These are phyloP conservation scores for Eleginops maclovinus DNA, from an alignment of 2,113 vertebrate genomes.

Conservation along the genomic window DNA sequence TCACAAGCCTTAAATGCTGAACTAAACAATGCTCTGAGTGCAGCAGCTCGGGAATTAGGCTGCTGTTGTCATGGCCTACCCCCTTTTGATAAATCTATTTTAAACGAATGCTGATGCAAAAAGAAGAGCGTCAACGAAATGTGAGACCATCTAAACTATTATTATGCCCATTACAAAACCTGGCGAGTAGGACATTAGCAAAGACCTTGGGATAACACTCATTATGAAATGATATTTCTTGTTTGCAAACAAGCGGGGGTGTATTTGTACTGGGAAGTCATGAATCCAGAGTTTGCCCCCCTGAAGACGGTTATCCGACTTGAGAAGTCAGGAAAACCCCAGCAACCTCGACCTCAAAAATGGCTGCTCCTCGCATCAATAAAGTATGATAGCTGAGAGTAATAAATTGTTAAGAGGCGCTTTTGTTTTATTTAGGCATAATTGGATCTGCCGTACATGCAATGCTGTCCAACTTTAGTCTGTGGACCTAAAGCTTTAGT, in stretches of 20 bases:
- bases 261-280: too few relatives aligned
- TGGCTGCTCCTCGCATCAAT: too few relatives aligned
- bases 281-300: too few relatives aligned
- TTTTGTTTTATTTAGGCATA: too few relatives aligned
- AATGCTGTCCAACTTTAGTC: too few relatives aligned
- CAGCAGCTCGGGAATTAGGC: neutral
- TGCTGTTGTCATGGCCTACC: neutral
- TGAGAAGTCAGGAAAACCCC: too few relatives aligned
- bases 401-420: too few relatives aligned
- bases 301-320: too few relatives aligned
- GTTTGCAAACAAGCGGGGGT: neutral
- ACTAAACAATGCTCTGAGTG: neutral
- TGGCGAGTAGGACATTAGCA: neutral
- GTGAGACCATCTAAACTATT: neutral
- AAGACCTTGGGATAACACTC: neutral
- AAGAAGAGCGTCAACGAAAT: neutral
- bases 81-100: constrained; percentile 8
- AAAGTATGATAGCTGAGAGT: too few relatives aligned
- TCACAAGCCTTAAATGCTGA: neutral
- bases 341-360: too few relatives aligned
- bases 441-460: too few relatives aligned
- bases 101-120: neutral
- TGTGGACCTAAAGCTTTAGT: too few relatives aligned
- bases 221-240: neutral
- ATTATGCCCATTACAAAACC: neutral